Evolutionary conservation across 2,797 vertebrate species (phyloP).

Genomic region (Pitangus sulphuratus): DNA sequence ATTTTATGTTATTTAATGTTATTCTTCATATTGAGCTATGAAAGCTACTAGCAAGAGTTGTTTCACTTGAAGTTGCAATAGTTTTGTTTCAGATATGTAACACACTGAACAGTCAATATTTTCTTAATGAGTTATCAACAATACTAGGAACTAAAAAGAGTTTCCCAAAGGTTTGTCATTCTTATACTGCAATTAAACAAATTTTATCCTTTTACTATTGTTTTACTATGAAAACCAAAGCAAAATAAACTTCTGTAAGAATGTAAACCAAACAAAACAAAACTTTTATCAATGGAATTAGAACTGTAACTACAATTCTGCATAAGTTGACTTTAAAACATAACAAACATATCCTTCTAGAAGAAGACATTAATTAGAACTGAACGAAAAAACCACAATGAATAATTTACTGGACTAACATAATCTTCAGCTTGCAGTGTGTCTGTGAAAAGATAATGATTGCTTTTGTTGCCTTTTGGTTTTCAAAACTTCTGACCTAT

Average conservation of each 20-base stretch:
- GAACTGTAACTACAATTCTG: not conserved
- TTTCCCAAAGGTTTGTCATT: not conserved
- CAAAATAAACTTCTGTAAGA: not conserved
- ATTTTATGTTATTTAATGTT: no score
- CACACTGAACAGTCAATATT: not conserved
- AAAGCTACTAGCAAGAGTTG: no score
- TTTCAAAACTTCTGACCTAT: not conserved
- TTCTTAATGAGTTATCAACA: not conserved
- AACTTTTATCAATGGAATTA: not conserved
- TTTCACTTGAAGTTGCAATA: no score
- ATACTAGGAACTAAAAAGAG: not conserved
- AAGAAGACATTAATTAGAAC: not conserved
- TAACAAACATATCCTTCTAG: not conserved
- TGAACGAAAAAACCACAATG: not conserved
- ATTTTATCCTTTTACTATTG: no score
- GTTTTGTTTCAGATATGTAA: not conserved
- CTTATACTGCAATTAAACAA: not conserved
- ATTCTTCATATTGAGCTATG: no score
- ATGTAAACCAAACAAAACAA: not conserved
- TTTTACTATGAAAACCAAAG: not conserved
- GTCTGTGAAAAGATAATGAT: not conserved
- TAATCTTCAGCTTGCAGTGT: not conserved
- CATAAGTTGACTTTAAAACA: not conserved
- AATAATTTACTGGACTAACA: not conserved
- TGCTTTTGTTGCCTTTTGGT: not conserved